Evolutionary conservation across 2,888 invertebrate species (phyloP).

Genomic region (Entomobrya multifasciata): DNA sequence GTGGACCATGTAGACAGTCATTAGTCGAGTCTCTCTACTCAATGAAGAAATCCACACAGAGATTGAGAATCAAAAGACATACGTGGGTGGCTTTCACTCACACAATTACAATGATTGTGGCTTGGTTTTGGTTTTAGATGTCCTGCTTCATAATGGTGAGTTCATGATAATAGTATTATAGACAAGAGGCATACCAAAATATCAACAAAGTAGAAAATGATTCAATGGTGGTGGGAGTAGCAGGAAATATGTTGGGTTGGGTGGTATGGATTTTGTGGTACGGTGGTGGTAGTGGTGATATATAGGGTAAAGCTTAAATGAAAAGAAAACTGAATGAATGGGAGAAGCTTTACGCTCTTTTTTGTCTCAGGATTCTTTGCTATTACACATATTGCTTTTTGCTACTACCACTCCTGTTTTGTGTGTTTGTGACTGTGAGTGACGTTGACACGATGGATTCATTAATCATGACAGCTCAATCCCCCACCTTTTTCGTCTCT

Average conservation of each 20-base stretch:
- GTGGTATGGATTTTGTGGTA: no score
- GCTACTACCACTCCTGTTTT: slow-evolving; percentile 14
- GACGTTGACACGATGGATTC: slow-evolving; percentile 72
- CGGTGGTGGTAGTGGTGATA: slow-evolving; percentile 6
- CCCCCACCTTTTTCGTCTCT: slow-evolving; percentile 27
- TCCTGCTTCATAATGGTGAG: neutral
- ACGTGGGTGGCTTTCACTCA: slow-evolving; percentile 35
- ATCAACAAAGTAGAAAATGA: neutral
- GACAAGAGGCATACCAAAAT: neutral
- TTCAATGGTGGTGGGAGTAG: slow-evolving; percentile 24
- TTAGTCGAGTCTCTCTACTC: no score
- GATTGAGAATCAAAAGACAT: no score
- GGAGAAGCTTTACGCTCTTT: neutral
- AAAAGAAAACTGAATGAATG: slow-evolving; percentile 32
- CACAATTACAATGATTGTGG: neutral
- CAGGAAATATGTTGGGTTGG: slow-evolving; percentile 20
- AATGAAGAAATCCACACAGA: no score
- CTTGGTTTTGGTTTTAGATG: slow-evolving; percentile 12
- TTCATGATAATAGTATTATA: neutral
- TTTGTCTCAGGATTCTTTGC: slow-evolving; percentile 35
- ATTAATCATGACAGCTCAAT: slow-evolving; percentile 77
- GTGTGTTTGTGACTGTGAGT: slow-evolving; percentile 50
- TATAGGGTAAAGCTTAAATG: neutral
- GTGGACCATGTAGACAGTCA: no score
- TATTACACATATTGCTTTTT: neutral